phyloP scores from a whole-genome alignment of 2,888 invertebrate genomes.

The Drosophila atripex region DNA sequence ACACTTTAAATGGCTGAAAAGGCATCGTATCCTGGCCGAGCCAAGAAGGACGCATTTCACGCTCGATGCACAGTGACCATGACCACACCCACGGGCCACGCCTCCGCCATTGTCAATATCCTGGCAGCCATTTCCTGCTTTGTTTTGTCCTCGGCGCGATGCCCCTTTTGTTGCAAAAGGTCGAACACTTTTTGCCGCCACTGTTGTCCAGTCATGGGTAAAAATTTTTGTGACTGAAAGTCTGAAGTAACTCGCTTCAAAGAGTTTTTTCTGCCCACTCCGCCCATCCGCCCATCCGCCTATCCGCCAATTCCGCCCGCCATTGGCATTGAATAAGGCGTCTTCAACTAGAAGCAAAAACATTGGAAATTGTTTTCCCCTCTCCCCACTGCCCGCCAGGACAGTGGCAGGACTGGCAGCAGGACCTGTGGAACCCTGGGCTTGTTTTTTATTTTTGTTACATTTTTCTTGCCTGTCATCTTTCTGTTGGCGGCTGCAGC shows the following conservation, averaged over 20 bases:
- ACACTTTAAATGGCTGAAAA: slow-evolving; percentile 41
- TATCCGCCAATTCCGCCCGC: neutral
- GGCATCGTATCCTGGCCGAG: neutral
- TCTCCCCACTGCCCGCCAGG: neutral
- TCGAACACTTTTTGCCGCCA: slow-evolving; percentile 60
- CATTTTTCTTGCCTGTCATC: slow-evolving; percentile 66
- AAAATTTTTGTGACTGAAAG: slow-evolving; percentile 62
- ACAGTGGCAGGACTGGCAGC: neutral
- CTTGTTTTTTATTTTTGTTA: slow-evolving; percentile 59
- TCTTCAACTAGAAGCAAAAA: slow-evolving; percentile 75
- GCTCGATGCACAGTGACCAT: slow-evolving; percentile 55
- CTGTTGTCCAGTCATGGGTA: slow-evolving; percentile 67
- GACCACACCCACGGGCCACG: slow-evolving; percentile 35
- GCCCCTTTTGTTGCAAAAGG: slow-evolving; percentile 49
- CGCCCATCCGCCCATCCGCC: neutral
- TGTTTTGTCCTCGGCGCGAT: slow-evolving; percentile 37
- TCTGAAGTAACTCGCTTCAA: slow-evolving; percentile 55
- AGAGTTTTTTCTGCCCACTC: slow-evolving; percentile 46
- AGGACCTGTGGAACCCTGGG: slow-evolving; percentile 39
- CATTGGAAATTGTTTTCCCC: slow-evolving; percentile 79
- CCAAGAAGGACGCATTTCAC: slow-evolving; percentile 63
- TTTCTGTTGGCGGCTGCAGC: slow-evolving; percentile 30
- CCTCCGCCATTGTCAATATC: slow-evolving; percentile 64
- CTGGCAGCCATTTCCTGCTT: slow-evolving; percentile 66
- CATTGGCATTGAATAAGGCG: slow-evolving; percentile 73